phyloP scores from a whole-genome alignment of 2,888 invertebrate species.

The Hydrotaea cyrtoneurina region DNA sequence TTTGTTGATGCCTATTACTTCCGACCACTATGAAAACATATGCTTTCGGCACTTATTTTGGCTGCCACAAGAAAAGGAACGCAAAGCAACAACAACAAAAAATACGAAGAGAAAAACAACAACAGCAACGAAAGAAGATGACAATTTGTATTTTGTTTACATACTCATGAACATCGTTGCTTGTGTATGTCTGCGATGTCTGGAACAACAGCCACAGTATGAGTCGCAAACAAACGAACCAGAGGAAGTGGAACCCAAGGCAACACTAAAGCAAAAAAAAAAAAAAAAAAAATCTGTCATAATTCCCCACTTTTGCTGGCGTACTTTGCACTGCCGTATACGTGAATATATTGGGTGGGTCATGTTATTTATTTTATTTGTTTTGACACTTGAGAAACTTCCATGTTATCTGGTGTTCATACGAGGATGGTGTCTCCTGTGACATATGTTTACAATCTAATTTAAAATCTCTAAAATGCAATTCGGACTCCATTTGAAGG shows the following conservation, averaged over 20 bases:
- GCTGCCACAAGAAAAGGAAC: not conserved
- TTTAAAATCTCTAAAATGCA: too few relatives aligned
- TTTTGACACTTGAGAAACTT: not conserved
- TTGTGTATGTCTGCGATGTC: not conserved
- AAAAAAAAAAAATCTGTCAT: slow-evolving; percentile 21
- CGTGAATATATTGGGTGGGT: not conserved
- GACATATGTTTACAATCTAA: too few relatives aligned
- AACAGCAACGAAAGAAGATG: slow-evolving; percentile 12
- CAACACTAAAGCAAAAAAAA: too few relatives aligned
- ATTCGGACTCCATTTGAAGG: too few relatives aligned
- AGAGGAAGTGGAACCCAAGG: not conserved
- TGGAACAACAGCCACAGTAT: not conserved
- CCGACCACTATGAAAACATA: slow-evolving; percentile 32
- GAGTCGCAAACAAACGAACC: too few relatives aligned
- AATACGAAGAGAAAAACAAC: not conserved
- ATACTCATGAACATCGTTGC: not conserved
- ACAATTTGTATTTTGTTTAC: slow-evolving; percentile 45
- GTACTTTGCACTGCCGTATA: not conserved
- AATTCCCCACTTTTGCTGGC: slow-evolving; percentile 15
- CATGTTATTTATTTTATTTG: not conserved
- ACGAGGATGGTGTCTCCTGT: too few relatives aligned
- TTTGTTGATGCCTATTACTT: slow-evolving; percentile 36
- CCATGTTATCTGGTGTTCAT: too few relatives aligned
- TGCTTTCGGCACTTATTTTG: slow-evolving; percentile 14
- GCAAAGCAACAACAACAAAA: not conserved